Evolutionary conservation across 2,113 vertebrate species (phyloP).

Genomic region (Anas platyrhynchos): DNA sequence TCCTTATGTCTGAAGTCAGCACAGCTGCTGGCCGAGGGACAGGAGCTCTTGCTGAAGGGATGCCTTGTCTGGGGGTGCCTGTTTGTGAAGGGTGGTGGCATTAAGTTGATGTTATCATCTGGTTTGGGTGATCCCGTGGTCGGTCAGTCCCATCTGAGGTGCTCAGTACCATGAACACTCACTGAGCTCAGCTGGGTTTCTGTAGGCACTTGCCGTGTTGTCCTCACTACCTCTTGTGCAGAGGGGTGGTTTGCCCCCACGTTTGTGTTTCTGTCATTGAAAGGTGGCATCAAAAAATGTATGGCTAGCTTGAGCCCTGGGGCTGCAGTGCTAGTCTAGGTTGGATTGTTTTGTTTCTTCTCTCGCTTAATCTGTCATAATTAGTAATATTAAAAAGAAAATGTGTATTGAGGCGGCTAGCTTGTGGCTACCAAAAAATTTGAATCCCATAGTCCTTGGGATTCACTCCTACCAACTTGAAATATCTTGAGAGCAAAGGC

Average conservation of each 20-base stretch:
- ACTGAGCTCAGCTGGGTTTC: background rate
- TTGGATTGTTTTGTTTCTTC: background rate
- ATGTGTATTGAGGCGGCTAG: background rate
- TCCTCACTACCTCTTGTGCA: background rate
- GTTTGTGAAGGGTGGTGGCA: constrained; percentile 22
- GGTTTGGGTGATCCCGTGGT: background rate
- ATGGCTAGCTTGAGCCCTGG: background rate
- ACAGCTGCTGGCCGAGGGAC: constrained; percentile 58
- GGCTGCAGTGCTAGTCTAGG: background rate
- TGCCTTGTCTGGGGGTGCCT: constrained; percentile 45
- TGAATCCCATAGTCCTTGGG: background rate
- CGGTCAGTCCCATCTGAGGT: background rate
- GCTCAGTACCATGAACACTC: background rate
- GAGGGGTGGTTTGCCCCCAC: background rate
- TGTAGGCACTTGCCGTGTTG: fast-evolving
- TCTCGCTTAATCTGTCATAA: background rate
- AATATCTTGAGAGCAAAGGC: background rate
- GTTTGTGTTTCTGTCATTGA: background rate
- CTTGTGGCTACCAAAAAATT: background rate
- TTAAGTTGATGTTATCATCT: background rate
- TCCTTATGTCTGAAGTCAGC: constrained; percentile 64
- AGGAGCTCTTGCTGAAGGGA: constrained; percentile 40
- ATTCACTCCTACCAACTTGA: background rate
- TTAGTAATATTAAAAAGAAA: background rate
- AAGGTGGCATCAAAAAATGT: background rate